These are phyloP conservation scores for Microdon myrmicae DNA, from an alignment of 2,888 invertebrate species.

Conservation along the genomic window DNA sequence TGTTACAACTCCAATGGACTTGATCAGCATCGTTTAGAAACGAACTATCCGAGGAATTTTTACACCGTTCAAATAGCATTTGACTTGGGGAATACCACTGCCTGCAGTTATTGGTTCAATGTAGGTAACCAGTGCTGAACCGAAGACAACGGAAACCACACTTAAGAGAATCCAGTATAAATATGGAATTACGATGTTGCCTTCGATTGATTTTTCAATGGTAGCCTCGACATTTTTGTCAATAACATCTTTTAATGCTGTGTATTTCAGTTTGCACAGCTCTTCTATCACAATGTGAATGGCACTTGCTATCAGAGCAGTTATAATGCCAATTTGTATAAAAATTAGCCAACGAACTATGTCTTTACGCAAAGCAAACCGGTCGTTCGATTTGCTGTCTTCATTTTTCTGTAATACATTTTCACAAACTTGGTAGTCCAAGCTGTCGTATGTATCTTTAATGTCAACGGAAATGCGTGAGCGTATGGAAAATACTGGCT, in stretches of 20 bases:
- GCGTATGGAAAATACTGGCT: too few species aligned
- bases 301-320: slow-evolving; percentile 85
- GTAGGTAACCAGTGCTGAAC: slow-evolving; percentile 84
- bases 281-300: slow-evolving; percentile 92
- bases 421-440: slow-evolving; percentile 94
- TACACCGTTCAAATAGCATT: slow-evolving; percentile 97
- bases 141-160: slow-evolving; percentile 82
- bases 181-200: slow-evolving; percentile 84
- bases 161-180: slow-evolving; percentile 85
- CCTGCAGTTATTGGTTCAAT: slow-evolving; percentile 93
- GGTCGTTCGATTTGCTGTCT: slow-evolving; percentile 76
- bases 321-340: slow-evolving; percentile 83
- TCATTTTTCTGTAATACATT: slow-evolving; percentile 87
- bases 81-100: slow-evolving; percentile 98
- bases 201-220: slow-evolving; percentile 61
- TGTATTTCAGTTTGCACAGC: slow-evolving; percentile 84
- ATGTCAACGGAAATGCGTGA: too few species aligned
- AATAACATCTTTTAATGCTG: slow-evolving; percentile 73
- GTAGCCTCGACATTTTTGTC: slow-evolving; percentile 17
- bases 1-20: slow-evolving; percentile 90
- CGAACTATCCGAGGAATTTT: slow-evolving; percentile 94
- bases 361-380: slow-evolving; percentile 80
- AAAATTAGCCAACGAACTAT: slow-evolving; percentile 93
- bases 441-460: too few species aligned
- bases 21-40: slow-evolving; percentile 90